A percentile compares a stretch with the other conserved stretches of the same genome.
phyloP scores from a whole-genome alignment of 2,797 vertebrate species.

The Microctenopoma steveboyesi region DNA sequence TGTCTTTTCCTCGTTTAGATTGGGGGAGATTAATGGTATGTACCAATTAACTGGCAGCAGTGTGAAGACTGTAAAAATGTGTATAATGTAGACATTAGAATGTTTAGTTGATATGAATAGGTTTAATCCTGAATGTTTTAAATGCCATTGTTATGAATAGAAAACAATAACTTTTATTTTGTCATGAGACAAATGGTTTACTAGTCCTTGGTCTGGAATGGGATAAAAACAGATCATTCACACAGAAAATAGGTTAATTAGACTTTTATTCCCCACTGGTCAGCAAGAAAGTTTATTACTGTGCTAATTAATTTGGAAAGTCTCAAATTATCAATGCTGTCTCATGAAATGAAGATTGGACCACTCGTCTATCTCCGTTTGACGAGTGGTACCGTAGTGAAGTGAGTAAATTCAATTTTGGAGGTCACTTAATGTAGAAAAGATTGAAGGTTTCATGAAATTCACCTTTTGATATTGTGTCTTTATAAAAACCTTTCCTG shows the following conservation, averaged over 20 bases:
- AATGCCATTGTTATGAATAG: not conserved
- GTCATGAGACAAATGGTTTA: conserved; percentile 11
- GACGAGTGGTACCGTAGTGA: not conserved
- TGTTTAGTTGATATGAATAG: not conserved
- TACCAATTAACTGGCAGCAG: conserved; percentile 29
- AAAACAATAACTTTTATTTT: not conserved
- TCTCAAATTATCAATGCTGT: conserved; percentile 73
- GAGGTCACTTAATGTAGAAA: conserved; percentile 10
- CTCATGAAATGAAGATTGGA: conserved; percentile 54
- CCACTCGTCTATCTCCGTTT: conserved; percentile 9
- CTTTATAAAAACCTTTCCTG: conserved; percentile 2
- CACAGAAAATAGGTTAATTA: conserved; percentile 83
- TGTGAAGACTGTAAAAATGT: conserved; percentile 17
- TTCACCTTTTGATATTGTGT: conserved; percentile 3
- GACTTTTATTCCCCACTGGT: conserved; percentile 80
- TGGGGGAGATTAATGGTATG: conserved; percentile 42
- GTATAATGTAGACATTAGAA: conserved; percentile 3
- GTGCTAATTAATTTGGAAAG: conserved; percentile 81
- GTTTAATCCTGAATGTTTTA: not conserved
- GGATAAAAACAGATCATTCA: conserved; percentile 77
- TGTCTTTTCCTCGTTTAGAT: conserved; percentile 58
- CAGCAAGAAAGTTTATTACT: conserved; percentile 76
- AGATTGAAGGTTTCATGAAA: not conserved
- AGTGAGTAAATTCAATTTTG: conserved; percentile 8
- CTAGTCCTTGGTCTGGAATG: conserved; percentile 63